Evolutionary conservation across 2,888 invertebrate species (phyloP).

Genomic region (Conomelus anceps): DNA sequence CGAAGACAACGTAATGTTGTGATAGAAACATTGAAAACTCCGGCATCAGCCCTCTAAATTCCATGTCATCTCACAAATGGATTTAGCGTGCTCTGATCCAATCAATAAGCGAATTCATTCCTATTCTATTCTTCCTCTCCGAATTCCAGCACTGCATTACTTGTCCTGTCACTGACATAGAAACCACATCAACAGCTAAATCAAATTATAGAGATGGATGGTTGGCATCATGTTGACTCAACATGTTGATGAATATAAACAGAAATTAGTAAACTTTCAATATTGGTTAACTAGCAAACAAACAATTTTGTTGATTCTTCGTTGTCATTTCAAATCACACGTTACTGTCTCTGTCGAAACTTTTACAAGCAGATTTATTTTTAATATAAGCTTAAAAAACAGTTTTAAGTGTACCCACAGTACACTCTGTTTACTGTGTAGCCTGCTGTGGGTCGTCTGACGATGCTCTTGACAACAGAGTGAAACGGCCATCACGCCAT

Average conservation of each 20-base stretch:
- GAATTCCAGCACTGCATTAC: neutral
- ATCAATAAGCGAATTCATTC: neutral
- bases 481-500: no score
- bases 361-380: no score
- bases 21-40: neutral
- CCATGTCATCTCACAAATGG: neutral
- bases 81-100: neutral
- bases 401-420: no score
- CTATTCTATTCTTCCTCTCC: neutral
- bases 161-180: neutral
- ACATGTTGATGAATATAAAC: neutral
- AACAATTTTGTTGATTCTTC: neutral
- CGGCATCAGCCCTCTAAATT: neutral
- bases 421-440: no score
- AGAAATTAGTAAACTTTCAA: neutral
- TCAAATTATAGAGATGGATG: neutral
- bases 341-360: no score
- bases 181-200: neutral
- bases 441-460: no score
- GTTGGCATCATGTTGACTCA: no score
- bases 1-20: neutral
- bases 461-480: no score
- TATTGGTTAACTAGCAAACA: neutral
- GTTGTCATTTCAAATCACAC: neutral
- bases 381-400: no score